A percentile compares a stretch with the other conserved stretches of the same genome.
These are phyloP conservation scores for Amiota communis DNA, from an alignment of 2,888 invertebrate genomes.

Conservation along the genomic window DNA sequence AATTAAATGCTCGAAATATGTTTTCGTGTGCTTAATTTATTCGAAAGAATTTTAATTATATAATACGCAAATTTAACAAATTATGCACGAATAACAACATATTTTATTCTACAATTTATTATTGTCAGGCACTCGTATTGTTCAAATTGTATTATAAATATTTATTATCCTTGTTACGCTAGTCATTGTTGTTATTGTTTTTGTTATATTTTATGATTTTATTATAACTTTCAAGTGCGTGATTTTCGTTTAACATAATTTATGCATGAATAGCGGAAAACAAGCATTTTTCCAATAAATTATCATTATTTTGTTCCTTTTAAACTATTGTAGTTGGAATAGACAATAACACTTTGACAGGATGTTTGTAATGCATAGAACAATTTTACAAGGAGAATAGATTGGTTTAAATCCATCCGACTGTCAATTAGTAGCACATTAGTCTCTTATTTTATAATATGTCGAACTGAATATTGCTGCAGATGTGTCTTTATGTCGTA, in stretches of 20 bases:
- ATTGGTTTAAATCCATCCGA: no score
- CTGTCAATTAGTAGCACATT: no score
- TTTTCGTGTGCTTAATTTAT: constrained; percentile 46
- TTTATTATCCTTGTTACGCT: no score
- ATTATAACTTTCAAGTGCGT: not conserved
- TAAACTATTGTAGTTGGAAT: no score
- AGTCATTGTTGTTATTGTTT: no score
- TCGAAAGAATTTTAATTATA: constrained; percentile 50
- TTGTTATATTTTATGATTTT: not conserved
- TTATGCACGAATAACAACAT: not conserved
- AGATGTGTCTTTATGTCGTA: no score
- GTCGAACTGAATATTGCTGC: no score
- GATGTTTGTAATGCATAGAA: not conserved
- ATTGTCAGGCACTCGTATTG: not conserved
- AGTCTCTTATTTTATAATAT: not conserved
- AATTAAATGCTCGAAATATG: constrained; percentile 45
- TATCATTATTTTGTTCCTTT: no score
- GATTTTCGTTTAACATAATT: no score
- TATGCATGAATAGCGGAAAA: no score
- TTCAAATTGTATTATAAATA: not conserved
- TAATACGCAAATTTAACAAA: constrained; percentile 39
- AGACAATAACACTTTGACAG: no score
- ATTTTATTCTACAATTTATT: not conserved
- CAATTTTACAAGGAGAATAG: no score
- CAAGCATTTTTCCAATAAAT: not conserved